These are phyloP conservation scores for Phalacrocorax carbo DNA, from an alignment of 2,113 vertebrate species.

Conservation along the genomic window DNA sequence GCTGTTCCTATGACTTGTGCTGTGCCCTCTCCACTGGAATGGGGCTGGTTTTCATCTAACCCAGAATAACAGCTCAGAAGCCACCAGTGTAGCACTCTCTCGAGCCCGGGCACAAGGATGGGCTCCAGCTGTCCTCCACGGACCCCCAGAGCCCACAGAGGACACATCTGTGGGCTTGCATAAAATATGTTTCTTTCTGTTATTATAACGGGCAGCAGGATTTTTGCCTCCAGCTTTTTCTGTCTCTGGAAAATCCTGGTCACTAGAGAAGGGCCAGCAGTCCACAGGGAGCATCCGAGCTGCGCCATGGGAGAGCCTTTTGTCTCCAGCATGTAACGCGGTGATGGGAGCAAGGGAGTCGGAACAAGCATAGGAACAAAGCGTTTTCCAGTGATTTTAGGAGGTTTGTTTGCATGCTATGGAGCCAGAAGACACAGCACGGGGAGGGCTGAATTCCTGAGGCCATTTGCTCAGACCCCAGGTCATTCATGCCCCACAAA, in stretches of 20 bases:
- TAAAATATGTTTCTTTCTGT: neutral
- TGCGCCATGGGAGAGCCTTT: neutral
- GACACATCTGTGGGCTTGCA: neutral
- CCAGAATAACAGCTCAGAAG: neutral
- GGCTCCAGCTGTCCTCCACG: neutral
- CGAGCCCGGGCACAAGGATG: neutral
- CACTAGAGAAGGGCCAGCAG: neutral
- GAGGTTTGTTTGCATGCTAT: neutral
- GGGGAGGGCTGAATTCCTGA: neutral
- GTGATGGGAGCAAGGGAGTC: accelerated
- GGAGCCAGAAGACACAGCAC: neutral
- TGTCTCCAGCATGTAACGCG: neutral
- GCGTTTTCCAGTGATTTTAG: neutral
- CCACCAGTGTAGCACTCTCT: accelerated
- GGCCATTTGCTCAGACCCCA: neutral
- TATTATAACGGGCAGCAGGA: accelerated
- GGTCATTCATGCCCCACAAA: neutral
- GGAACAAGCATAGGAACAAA: neutral
- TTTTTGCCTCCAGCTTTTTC: neutral
- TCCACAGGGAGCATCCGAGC: neutral
- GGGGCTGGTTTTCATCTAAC: neutral
- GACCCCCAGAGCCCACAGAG: neutral
- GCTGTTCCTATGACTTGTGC: neutral
- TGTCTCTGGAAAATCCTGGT: neutral
- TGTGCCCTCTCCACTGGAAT: neutral